A percentile compares a stretch with the other conserved stretches of the same genome.
Conservation (phyloP, 2,888 invertebrate species). For the Cantharis lateralis region DNA sequence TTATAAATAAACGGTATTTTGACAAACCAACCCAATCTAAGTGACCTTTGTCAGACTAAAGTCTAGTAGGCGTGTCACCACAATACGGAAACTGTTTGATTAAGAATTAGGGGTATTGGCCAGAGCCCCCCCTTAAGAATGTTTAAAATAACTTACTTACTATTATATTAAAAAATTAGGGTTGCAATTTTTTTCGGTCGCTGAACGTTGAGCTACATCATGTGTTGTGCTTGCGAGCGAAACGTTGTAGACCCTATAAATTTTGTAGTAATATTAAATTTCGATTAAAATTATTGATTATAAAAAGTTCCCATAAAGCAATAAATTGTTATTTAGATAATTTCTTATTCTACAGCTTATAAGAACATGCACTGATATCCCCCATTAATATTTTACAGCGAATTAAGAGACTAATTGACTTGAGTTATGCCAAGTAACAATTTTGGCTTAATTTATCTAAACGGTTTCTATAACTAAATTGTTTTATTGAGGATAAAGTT, state of each 20-base stretch:
- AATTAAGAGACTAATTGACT: neutral
- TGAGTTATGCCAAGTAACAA: neutral
- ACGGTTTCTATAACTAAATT: slow-evolving; percentile 1
- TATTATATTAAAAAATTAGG: too few relatives aligned
- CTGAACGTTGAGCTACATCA: neutral
- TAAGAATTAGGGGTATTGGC: neutral
- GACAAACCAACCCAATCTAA: neutral
- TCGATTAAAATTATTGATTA: neutral
- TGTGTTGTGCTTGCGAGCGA: neutral
- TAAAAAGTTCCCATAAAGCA: neutral
- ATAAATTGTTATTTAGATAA: neutral
- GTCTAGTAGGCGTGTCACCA: neutral
- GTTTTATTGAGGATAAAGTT: slow-evolving; percentile 2
- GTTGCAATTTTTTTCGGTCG: too few relatives aligned
- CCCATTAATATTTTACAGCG: neutral
- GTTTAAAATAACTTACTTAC: too few relatives aligned
- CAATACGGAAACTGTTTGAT: neutral
- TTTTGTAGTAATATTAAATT: neutral
- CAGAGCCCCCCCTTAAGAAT: neutral
- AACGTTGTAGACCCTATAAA: neutral
- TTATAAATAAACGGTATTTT: neutral
- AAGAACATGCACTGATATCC: neutral
- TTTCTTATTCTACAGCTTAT: neutral
- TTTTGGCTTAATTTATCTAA: neutral
- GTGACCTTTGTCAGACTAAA: neutral